These are phyloP conservation scores for Cirrhinus molitorella DNA, from an alignment of 2,797 vertebrate genomes.

Conservation along the genomic window DNA sequence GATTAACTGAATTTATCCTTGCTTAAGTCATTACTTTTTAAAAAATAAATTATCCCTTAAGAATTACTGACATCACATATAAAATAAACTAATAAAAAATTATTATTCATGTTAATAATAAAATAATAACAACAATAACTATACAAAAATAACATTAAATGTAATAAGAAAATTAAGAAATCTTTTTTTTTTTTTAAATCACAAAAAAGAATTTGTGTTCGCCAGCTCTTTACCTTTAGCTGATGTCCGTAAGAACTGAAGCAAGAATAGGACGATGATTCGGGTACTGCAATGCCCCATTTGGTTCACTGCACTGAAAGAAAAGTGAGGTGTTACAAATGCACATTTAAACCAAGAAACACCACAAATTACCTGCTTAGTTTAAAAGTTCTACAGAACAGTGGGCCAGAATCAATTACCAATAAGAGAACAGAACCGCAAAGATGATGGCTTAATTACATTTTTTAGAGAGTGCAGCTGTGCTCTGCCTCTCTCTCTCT, in stretches of 20 bases:
- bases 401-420: conserved; percentile 5
- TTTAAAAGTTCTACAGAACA: not conserved
- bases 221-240: conserved; percentile 74
- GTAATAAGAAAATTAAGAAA: not conserved
- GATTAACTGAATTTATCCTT: not conserved
- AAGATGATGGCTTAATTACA: conserved; percentile 35
- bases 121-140: not conserved
- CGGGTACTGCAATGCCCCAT: conserved; percentile 77
- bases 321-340: conserved; percentile 31
- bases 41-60: not conserved
- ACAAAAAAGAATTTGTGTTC: not conserved
- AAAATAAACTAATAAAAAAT: not conserved
- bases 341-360: not conserved
- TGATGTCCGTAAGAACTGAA: conserved; percentile 71
- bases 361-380: not conserved
- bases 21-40: not conserved
- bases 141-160: not conserved
- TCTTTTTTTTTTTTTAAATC: too few species aligned
- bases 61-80: not conserved
- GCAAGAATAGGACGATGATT: conserved; percentile 76
- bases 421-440: not conserved
- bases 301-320: conserved; percentile 78
- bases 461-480: conserved; percentile 44
- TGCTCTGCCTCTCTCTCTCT: conserved; percentile 28
- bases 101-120: not conserved